These are phyloP conservation scores for Corbicula japonica DNA, from an alignment of 2,888 invertebrate genomes.

Conservation along the genomic window DNA sequence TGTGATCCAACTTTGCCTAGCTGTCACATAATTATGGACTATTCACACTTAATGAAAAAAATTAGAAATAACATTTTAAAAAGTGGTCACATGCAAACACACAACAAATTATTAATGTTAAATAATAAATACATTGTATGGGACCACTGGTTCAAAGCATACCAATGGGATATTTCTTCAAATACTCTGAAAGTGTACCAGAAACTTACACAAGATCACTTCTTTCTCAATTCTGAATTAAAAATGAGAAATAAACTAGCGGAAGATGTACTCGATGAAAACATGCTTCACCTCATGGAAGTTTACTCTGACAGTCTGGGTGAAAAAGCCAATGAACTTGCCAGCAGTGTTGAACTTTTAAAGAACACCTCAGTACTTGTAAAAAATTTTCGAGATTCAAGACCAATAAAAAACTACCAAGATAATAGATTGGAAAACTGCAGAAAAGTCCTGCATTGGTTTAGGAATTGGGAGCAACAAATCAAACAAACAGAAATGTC, in stretches of 20 bases:
- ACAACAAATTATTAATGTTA: slow-evolving; percentile 17
- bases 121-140: slow-evolving; percentile 34
- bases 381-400: background rate
- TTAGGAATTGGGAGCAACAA: slow-evolving; percentile 46
- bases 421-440: background rate
- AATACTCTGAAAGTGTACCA: slow-evolving; percentile 50
- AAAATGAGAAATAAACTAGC: slow-evolving; percentile 66
- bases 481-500: background rate
- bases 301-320: slow-evolving; percentile 37
- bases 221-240: slow-evolving; percentile 46
- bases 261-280: slow-evolving; percentile 52
- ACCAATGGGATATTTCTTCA: slow-evolving; percentile 56
- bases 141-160: slow-evolving; percentile 55
- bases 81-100: too few species aligned
- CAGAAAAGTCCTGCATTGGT: slow-evolving; percentile 39
- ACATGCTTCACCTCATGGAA: slow-evolving; percentile 59
- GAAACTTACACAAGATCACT: slow-evolving; percentile 56
- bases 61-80: too few species aligned
- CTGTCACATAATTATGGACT: slow-evolving; percentile 42
- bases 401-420: slow-evolving; percentile 33
- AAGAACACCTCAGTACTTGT: slow-evolving; percentile 32
- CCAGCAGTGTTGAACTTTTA: slow-evolving; percentile 47
- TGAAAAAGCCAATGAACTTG: slow-evolving; percentile 22
- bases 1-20: slow-evolving; percentile 12
- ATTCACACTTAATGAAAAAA: slow-evolving; percentile 47